A percentile compares a stretch with the other conserved stretches of the same genome.
Evolutionary conservation across 2,113 vertebrate genomes (phyloP).

Genomic region (Ammospiza nelsoni): DNA sequence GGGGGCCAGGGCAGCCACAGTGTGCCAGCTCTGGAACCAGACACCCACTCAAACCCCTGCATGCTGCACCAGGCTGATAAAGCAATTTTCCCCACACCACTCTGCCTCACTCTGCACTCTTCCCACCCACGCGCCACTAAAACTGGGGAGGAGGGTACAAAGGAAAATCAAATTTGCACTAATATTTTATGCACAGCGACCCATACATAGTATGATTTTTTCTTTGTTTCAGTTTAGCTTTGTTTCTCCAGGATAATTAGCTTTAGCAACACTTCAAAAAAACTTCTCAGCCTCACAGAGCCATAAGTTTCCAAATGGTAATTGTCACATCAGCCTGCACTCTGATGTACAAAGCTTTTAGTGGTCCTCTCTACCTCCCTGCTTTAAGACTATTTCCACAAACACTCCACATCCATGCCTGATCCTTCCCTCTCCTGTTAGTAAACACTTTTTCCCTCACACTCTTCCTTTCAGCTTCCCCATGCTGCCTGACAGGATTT

Average conservation of each 20-base stretch:
- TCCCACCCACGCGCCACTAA: background rate
- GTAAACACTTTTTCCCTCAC: background rate
- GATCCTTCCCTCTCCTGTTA: background rate
- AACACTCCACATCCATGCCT: background rate
- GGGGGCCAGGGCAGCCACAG: background rate
- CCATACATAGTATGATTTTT: background rate
- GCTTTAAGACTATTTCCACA: background rate
- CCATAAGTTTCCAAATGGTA: background rate
- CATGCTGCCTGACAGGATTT: background rate
- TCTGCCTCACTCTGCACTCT: background rate
- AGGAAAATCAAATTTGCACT: background rate
- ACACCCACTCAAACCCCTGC: background rate
- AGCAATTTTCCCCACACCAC: background rate
- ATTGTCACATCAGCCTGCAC: background rate
- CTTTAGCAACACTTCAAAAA: constrained; percentile 8
- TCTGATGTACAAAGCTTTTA: background rate
- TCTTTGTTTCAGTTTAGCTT: background rate
- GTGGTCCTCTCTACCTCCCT: background rate
- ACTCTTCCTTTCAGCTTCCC: background rate
- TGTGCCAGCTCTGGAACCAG: background rate
- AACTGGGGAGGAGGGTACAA: background rate
- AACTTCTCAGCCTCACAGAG: background rate
- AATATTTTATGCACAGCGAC: background rate
- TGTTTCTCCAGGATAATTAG: constrained; percentile 32
- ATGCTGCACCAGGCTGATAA: constrained; percentile 9